These are phyloP conservation scores for Argyra leucocephala DNA, from an alignment of 2,888 invertebrate genomes.

Conservation along the genomic window DNA sequence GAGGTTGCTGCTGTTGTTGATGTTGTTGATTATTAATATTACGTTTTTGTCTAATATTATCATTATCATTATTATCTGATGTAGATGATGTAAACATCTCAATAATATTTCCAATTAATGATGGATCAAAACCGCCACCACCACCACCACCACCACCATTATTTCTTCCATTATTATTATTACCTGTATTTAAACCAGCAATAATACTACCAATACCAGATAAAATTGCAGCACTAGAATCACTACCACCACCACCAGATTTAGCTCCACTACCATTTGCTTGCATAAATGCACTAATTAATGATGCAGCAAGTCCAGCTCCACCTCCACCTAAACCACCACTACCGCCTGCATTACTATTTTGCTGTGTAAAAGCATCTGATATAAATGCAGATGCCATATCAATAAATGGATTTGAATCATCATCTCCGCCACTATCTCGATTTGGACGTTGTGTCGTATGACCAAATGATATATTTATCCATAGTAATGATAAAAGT, in stretches of 20 bases:
- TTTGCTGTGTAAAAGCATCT: slow-evolving; percentile 46
- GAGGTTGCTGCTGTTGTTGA: slow-evolving; percentile 27
- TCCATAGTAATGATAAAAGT: slow-evolving; percentile 33
- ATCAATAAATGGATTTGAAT: slow-evolving; percentile 56
- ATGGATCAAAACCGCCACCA: slow-evolving; percentile 50
- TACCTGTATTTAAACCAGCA: slow-evolving; percentile 37
- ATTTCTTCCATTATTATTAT: slow-evolving; percentile 22
- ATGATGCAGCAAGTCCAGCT: slow-evolving; percentile 52
- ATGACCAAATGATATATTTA: slow-evolving; percentile 33
- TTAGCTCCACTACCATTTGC: slow-evolving; percentile 51
- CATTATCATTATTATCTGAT: slow-evolving; percentile 24
- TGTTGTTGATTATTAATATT: slow-evolving; percentile 19
- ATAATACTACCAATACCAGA: slow-evolving; percentile 40
- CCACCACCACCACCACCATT: slow-evolving; percentile 37
- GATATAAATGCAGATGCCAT: slow-evolving; percentile 60
- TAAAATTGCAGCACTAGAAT: slow-evolving; percentile 38
- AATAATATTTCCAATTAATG: slow-evolving; percentile 50
- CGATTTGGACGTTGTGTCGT: slow-evolving; percentile 34
- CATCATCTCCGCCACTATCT: slow-evolving; percentile 45
- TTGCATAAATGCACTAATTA: slow-evolving; percentile 60
- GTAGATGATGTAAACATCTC: slow-evolving; percentile 45
- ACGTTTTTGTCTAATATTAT: slow-evolving; percentile 10
- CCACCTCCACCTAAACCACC: slow-evolving; percentile 38
- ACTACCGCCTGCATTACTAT: slow-evolving; percentile 28
- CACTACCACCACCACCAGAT: slow-evolving; percentile 34